Evolutionary conservation across 2,113 vertebrate genomes (phyloP).

Genomic region (Salvelinus alpinus): DNA sequence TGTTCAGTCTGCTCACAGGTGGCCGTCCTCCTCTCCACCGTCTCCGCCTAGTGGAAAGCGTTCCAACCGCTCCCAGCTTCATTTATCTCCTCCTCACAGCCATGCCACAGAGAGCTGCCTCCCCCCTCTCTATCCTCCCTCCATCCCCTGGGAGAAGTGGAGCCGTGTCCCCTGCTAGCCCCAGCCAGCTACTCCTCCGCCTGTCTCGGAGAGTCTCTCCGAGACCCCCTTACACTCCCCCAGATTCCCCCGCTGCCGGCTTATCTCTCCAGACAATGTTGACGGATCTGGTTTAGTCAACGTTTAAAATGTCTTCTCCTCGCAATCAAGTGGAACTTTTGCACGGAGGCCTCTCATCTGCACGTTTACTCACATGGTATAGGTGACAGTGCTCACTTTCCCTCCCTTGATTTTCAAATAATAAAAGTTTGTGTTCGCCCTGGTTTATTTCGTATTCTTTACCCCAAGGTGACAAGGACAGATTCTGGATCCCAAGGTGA

Average conservation of each 20-base stretch:
- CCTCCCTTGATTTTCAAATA: too few species aligned
- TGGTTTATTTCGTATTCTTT: too few species aligned
- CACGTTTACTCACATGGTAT: not conserved
- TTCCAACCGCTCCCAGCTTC: constrained; percentile 24
- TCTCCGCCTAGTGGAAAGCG: too few species aligned
- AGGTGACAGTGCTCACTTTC: too few species aligned
- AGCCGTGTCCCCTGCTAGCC: constrained; percentile 10
- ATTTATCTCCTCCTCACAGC: constrained; percentile 51
- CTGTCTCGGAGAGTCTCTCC: not conserved
- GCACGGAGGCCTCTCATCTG: not conserved
- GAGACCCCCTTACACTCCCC: not conserved
- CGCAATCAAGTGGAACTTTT: not conserved
- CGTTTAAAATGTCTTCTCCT: constrained; percentile 7
- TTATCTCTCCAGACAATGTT: constrained; percentile 19
- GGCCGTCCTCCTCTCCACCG: constrained; percentile 29
- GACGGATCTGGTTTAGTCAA: constrained; percentile 8
- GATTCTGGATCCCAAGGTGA: too few species aligned
- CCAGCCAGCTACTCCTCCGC: not conserved
- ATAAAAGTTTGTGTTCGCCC: too few species aligned
- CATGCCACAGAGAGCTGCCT: constrained; percentile 25
- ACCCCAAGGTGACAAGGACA: too few species aligned
- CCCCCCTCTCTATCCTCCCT: constrained; percentile 16
- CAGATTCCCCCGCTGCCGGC: constrained; percentile 3
- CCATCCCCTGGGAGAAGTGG: constrained; percentile 15
- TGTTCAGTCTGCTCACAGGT: constrained; percentile 44